Evolutionary conservation across 2,888 invertebrate genomes (phyloP).

Genomic region (Synanthedon tipuliformis): DNA sequence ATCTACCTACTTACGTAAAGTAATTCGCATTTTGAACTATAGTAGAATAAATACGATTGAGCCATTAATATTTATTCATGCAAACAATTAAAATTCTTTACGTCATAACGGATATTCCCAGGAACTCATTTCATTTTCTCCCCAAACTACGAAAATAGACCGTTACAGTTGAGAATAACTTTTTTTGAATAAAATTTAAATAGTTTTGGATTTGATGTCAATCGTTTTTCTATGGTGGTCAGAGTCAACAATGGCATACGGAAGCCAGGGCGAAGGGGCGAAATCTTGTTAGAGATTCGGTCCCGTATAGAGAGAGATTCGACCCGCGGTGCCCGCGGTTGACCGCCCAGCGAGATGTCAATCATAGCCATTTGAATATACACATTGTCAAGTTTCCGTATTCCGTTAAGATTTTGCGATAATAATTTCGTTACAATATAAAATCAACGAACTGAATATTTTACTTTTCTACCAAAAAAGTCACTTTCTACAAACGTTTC

Average conservation of each 20-base stretch:
- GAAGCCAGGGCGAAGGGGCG: conserved; percentile 32
- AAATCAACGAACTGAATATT: conserved; percentile 51
- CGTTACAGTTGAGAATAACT: conserved; percentile 20
- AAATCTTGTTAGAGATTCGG: conserved; percentile 23
- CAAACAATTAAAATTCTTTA: conserved; percentile 4
- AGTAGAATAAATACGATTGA: too few relatives aligned
- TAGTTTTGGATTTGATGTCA: conserved; percentile 49
- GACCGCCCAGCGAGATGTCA: conserved; percentile 67
- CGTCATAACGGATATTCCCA: conserved; percentile 46
- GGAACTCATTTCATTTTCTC: conserved; percentile 5
- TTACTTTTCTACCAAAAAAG: conserved; percentile 38
- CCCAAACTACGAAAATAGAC: conserved; percentile 13
- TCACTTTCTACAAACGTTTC: conserved; percentile 24
- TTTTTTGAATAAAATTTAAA: conserved; percentile 43
- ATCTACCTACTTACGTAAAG: too few relatives aligned
- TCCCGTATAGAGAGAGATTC: background rate
- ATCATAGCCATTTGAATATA: conserved; percentile 63
- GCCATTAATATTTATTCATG: background rate
- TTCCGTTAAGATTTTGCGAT: conserved; percentile 57
- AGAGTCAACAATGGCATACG: conserved; percentile 44
- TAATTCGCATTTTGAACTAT: too few relatives aligned
- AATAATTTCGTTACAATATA: conserved; percentile 45
- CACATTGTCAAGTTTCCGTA: conserved; percentile 51
- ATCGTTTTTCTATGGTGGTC: conserved; percentile 52
- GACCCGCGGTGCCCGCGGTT: conserved; percentile 28